Evolutionary conservation across 2,113 vertebrate genomes (phyloP), one percentile per base, ranked within the genome.

Genomic region (Corynorhinus townsendii): DNA sequence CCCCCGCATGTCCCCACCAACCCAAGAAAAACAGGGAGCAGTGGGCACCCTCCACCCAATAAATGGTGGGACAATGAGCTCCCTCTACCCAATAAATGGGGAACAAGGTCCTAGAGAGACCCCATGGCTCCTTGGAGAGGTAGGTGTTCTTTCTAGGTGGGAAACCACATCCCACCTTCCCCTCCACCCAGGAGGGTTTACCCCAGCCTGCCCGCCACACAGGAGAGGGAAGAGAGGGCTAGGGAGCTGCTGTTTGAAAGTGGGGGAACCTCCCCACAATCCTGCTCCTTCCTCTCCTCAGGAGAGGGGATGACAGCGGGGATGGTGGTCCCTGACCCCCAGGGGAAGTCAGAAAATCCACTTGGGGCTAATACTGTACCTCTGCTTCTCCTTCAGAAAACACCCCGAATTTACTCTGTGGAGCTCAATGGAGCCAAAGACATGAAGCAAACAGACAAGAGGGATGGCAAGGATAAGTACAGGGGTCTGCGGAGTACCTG

Each of bases 391-490:
- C 97, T 97, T 62, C 96, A 99, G 98, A 98, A 97, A 89, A 98
- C 59, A 15, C 35, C 91, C 0, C 96, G 97, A 16, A 92, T 99
- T 97, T 99, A 98, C 95, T 98, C 98, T 0, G 90, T 98, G 43
- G 98, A 98, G 93, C 97, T 98, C 77, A 85, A 82, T 1, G 98
- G 98, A 84, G 96, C 79, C 26, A 97, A 98, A 86, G 98, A 98
- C 30, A 10, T 95, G 4, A 83, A 95, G 24, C 96, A 96, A 81
- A 73, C 72, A 71, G 96, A 97, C 33, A 69, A 16, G 0, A 95
- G 11, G 49, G 95, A 91, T 19, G 97, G 95, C 66, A 94, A 97
- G 20, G 97, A 97, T 68, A 98, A 96, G 43, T 59, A 90, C 83
- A 98, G 96, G 38, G 98, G 94, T 56, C 62, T 92, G 76, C 97